phyloP scores from a whole-genome alignment of 2,888 invertebrate genomes.

The Drosophila seclusa region DNA sequence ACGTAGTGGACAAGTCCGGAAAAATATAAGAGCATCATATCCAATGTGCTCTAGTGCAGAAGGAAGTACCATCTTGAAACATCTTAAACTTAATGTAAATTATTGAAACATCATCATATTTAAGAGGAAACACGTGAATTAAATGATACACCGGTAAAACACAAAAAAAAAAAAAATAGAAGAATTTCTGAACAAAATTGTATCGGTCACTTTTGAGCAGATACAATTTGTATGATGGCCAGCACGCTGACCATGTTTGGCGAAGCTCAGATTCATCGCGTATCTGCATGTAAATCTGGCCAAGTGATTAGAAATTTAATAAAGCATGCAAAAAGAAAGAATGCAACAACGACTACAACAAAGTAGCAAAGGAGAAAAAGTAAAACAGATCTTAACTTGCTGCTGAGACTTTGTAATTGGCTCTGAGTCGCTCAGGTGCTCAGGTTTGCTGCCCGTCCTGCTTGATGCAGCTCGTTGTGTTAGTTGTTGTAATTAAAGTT shows the following conservation, averaged over 20 bases:
- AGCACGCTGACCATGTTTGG: slow-evolving; percentile 5
- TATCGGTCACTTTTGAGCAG: neutral
- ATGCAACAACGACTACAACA: slow-evolving; percentile 35
- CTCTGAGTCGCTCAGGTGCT: slow-evolving; percentile 10
- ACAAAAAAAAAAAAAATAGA: too few species aligned
- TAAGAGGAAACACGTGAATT: neutral
- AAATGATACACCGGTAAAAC: neutral
- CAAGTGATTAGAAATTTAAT: slow-evolving; percentile 66
- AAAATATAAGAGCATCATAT: neutral
- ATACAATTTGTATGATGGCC: slow-evolving; percentile 2
- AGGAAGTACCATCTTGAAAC: neutral
- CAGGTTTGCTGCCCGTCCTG: slow-evolving; percentile 38
- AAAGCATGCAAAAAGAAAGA: slow-evolving; percentile 49
- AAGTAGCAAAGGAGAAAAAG: slow-evolving; percentile 42
- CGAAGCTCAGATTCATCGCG: slow-evolving; percentile 13
- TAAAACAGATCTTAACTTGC: slow-evolving; percentile 63
- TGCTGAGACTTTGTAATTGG: slow-evolving; percentile 66
- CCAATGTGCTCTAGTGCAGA: neutral
- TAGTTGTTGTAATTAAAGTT: slow-evolving; percentile 79
- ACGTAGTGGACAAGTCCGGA: neutral
- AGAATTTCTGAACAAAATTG: neutral
- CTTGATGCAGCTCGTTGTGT: slow-evolving; percentile 62
- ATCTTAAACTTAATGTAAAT: neutral
- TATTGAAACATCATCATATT: neutral
- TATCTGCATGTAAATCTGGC: slow-evolving; percentile 50